A percentile compares a stretch with the other conserved stretches of the same genome.
Evolutionary conservation across 2,888 invertebrate species (phyloP).

Genomic region (Tipula vernalis): DNA sequence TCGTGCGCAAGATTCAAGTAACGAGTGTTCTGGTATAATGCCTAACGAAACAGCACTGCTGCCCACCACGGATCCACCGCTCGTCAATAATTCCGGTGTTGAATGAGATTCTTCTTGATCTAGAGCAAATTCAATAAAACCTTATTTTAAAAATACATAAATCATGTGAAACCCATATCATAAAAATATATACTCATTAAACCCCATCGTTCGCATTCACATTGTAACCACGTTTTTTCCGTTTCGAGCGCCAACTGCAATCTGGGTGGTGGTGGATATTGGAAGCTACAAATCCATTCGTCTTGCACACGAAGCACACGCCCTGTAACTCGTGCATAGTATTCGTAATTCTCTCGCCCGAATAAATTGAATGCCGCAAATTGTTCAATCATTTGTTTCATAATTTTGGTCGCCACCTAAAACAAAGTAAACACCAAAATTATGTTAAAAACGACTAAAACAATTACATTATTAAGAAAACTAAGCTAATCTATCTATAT

Average conservation of each 20-base stretch:
- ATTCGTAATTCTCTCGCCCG: constrained; percentile 88
- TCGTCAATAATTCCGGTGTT: constrained; percentile 69
- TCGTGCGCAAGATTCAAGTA: constrained; percentile 74
- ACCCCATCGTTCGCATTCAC: constrained; percentile 81
- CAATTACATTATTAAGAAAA: neutral
- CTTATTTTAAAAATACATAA: neutral
- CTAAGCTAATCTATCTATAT: neutral
- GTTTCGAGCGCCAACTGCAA: constrained; percentile 78
- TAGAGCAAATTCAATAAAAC: constrained; percentile 17
- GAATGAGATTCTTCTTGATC: constrained; percentile 85
- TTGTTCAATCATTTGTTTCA: constrained; percentile 94
- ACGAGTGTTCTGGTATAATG: constrained; percentile 75
- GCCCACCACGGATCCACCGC: constrained; percentile 45
- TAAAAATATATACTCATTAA: constrained; percentile 30
- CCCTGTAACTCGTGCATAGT: constrained; percentile 88
- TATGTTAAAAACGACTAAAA: neutral
- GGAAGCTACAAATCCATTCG: constrained; percentile 91
- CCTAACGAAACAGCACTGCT: constrained; percentile 52
- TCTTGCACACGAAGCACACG: constrained; percentile 84
- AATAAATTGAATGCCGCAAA: constrained; percentile 93
- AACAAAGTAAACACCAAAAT: neutral
- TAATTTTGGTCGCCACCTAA: constrained; percentile 86
- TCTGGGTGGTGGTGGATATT: constrained; percentile 65
- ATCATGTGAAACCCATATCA: neutral
- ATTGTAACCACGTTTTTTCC: constrained; percentile 81